Evolutionary conservation across 2,888 invertebrate genomes (phyloP).

Genomic region (Pecten maximus): DNA sequence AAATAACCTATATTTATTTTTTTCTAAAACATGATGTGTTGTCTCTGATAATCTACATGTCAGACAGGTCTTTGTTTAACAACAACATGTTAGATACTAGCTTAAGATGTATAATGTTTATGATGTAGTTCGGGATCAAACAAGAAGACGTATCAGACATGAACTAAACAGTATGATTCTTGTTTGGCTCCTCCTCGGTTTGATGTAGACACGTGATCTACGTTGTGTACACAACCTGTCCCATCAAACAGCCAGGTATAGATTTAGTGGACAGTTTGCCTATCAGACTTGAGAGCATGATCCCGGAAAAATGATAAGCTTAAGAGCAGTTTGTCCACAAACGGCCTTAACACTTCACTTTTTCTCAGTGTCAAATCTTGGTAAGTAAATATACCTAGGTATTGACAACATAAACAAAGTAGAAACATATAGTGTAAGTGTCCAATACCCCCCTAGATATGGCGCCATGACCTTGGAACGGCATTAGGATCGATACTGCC

Average conservation of each 20-base stretch:
- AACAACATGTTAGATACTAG: too few species aligned
- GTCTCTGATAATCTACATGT: too few species aligned
- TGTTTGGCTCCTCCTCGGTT: neutral
- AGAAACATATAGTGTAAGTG: neutral
- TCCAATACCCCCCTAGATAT: neutral
- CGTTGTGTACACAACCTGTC: neutral
- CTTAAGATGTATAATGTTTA: too few species aligned
- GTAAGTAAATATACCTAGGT: neutral
- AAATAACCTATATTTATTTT: too few species aligned
- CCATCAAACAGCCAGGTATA: neutral
- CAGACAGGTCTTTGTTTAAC: too few species aligned
- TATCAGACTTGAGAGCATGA: neutral
- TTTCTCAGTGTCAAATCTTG: neutral
- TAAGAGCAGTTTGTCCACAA: constrained; percentile 19
- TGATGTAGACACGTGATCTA: neutral
- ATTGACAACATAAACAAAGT: neutral
- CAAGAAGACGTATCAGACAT: neutral
- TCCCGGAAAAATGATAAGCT: neutral
- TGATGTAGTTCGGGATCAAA: neutral
- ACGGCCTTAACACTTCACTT: constrained; percentile 15
- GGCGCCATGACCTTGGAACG: neutral
- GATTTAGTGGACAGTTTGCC: neutral
- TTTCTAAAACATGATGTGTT: too few species aligned
- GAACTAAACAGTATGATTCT: neutral
- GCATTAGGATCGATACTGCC: neutral